A percentile compares a stretch with the other conserved stretches of the same genome.
Evolutionary conservation across 2,888 invertebrate species (phyloP).

Genomic region (Melinaea marsaeus): DNA sequence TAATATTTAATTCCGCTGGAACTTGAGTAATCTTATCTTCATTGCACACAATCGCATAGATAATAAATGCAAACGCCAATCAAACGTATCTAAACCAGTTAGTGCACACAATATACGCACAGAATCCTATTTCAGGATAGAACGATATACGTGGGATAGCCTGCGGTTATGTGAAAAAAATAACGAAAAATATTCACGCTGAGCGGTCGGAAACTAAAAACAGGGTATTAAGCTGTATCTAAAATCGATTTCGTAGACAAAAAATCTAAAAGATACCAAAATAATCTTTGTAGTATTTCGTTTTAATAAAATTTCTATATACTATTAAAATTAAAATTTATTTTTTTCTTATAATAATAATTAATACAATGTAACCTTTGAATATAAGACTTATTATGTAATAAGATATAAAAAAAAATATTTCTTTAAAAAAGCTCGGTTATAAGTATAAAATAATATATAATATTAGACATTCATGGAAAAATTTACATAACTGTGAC

Average conservation of each 20-base stretch:
- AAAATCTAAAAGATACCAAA: too few relatives aligned
- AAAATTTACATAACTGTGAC: background rate
- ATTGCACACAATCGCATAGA: slow-evolving; percentile 11
- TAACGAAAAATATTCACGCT: slow-evolving; percentile 21
- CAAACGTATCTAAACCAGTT: slow-evolving; percentile 32
- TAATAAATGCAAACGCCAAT: slow-evolving; percentile 27
- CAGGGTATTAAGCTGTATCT: slow-evolving; percentile 13
- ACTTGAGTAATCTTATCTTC: background rate
- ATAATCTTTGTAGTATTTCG: too few relatives aligned
- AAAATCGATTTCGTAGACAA: background rate
- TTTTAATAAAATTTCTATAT: too few relatives aligned
- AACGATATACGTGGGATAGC: slow-evolving; percentile 25
- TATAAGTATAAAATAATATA: background rate
- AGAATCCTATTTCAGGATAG: slow-evolving; percentile 28
- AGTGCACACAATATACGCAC: slow-evolving; percentile 29
- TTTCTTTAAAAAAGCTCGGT: too few relatives aligned
- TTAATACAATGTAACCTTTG: too few relatives aligned
- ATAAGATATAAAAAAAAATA: too few relatives aligned
- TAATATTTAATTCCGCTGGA: background rate
- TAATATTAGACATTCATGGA: background rate
- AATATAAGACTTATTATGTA: too few relatives aligned
- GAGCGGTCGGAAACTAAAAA: slow-evolving; percentile 27
- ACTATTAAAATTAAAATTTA: too few relatives aligned
- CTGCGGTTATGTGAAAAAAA: slow-evolving; percentile 29
- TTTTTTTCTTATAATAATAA: too few relatives aligned